These are phyloP conservation scores for Oscheius onirici DNA, from an alignment of 2,888 invertebrate species.

Conservation along the genomic window DNA sequence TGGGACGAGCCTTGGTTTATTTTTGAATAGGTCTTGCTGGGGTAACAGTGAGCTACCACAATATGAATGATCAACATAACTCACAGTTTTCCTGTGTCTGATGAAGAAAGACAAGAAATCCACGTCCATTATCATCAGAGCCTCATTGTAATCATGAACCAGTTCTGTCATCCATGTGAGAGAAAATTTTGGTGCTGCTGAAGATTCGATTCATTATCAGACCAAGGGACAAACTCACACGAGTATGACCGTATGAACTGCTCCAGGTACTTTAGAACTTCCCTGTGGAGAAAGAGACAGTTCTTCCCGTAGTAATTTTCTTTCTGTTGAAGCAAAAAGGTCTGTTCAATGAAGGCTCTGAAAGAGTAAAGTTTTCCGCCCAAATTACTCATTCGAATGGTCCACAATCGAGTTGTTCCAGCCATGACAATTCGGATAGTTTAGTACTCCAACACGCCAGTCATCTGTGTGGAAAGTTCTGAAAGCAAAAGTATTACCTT, in stretches of 20 bases:
- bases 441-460: not conserved
- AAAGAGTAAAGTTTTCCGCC: not conserved
- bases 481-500: not conserved
- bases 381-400: not conserved
- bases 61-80: too few relatives aligned
- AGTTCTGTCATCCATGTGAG: not conserved
- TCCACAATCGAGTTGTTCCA: not conserved
- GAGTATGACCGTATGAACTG: not conserved
- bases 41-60: too few relatives aligned
- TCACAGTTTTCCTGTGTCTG: not conserved
- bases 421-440: not conserved
- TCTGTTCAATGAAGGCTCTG: conserved; percentile 2
- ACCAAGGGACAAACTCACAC: not conserved
- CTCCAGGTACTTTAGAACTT: not conserved
- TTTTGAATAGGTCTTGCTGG: too few relatives aligned
- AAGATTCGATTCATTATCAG: not conserved
- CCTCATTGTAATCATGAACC: not conserved
- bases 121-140: not conserved
- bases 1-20: too few relatives aligned
- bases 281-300: not conserved
- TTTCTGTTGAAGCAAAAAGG: not conserved
- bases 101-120: not conserved
- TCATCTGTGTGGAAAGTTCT: not conserved
- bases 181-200: not conserved
- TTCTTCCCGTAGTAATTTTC: not conserved